A percentile compares a stretch with the other conserved stretches of the same genome.
Evolutionary conservation across 2,888 invertebrate species (phyloP).

Genomic region (Thalpophila matura): DNA sequence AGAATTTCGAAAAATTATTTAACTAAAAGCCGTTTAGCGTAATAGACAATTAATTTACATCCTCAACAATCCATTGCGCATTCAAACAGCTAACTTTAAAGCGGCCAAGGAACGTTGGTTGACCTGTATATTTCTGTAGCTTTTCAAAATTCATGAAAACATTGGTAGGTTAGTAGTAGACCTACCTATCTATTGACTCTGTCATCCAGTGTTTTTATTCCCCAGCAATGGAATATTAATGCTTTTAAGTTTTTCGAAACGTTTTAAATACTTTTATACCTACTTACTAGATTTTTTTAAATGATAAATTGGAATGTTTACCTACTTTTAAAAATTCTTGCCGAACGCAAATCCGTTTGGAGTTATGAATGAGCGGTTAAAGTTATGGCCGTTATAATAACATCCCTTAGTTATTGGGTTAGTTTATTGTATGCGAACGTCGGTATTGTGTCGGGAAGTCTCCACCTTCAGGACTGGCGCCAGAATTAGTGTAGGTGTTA

Average conservation of each 20-base stretch:
- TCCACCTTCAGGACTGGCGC: conserved; percentile 72
- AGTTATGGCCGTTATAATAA: conserved; percentile 65
- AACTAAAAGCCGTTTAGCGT: too few species aligned
- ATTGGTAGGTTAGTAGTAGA: too few species aligned
- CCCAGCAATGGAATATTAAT: conserved; percentile 13
- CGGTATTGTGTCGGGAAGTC: conserved; percentile 64
- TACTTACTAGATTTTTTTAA: conserved; percentile 31
- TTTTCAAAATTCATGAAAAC: not conserved
- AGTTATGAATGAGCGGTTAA: conserved; percentile 74
- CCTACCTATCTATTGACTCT: conserved; percentile 27
- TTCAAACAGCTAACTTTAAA: too few species aligned
- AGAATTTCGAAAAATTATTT: too few species aligned
- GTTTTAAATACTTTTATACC: conserved; percentile 38
- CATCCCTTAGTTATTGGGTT: conserved; percentile 73
- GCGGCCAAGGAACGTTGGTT: too few species aligned
- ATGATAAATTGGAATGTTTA: conserved; percentile 68
- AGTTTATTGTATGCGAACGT: conserved; percentile 74
- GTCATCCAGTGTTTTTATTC: conserved; percentile 11
- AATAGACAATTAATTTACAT: too few species aligned
- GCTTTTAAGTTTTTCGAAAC: conserved; percentile 21
- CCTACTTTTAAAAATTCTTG: conserved; percentile 68
- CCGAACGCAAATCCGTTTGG: conserved; percentile 66
- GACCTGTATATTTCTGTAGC: too few species aligned
- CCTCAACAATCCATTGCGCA: too few species aligned
- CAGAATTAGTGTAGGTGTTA: conserved; percentile 59